Base-by-base conservation (phyloP, 2,797 vertebrate species). In the Heteromormyrus szaboi region DNA sequence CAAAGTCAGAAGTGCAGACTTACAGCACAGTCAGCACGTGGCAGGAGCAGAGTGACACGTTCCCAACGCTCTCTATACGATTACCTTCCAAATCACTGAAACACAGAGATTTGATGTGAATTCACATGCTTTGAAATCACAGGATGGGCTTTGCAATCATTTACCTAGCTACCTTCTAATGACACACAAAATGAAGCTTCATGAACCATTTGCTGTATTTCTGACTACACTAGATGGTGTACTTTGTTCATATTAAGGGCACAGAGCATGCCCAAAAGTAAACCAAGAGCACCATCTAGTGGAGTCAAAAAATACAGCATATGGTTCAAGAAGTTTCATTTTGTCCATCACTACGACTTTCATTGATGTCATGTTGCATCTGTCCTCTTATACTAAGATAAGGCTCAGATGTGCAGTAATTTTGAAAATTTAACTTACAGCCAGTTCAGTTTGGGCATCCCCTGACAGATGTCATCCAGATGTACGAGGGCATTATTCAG, bases 51-150 rank as follows among this genome's bases (percentile, higher is more conserved):
- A 99, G 97, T 76, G 98, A 98, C 88, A 90, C 89, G 86, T 99
- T 98, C 92, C 95, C 97, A 92, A 99, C 95, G 22, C 92, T 95
- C 93, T 97, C 97, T 79, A 99, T 97, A 83, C 95, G 95, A 94
- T 99, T 99, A 90, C 97, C 97, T 94, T 99, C 98, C 91, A 99
- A 93, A 90, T 99, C 98, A 87, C 98, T 99, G 94, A 19, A 90
- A 72, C 0, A 2, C 33, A 44, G 33, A 44, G 14, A 44, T n/a
- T 44, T 44, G 37, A 17, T 79, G 14, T 76, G 19, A 87, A 12
- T 84, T 6, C 9, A 25, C 81, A 51, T 53, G 22, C 85, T 83
- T 86, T 37, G 88, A 48, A 62, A 50, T 56, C 59, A 87, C 7
- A 72, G 7, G 81, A 84, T 84, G 46, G 41, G 46, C 9, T 84